These are phyloP conservation scores for Micromesistius poutassou DNA, from an alignment of 2,797 vertebrate genomes.

Conservation along the genomic window DNA sequence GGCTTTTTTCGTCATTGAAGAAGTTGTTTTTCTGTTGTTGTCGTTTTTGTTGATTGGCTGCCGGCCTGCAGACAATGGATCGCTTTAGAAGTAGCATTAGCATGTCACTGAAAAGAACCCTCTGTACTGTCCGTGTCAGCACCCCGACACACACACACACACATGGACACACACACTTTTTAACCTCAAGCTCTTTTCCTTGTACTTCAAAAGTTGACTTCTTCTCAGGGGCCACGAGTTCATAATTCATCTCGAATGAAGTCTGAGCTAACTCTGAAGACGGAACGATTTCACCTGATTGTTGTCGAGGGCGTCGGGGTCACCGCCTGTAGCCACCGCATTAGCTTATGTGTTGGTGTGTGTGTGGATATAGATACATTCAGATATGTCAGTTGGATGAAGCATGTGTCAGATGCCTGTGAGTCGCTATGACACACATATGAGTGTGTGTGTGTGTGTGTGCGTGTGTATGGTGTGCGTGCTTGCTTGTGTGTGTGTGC, in stretches of 20 bases:
- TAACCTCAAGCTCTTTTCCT: no score
- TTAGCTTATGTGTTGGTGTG: slow-evolving; percentile 77
- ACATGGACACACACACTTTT: no score
- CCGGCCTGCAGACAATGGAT: background rate
- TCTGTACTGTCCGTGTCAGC: slow-evolving; percentile 79
- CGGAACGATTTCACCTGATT: no score
- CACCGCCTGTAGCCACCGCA: slow-evolving; percentile 85
- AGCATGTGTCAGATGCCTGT: slow-evolving; percentile 65
- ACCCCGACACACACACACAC: slow-evolving; percentile 57
- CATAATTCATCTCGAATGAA: slow-evolving; percentile 75
- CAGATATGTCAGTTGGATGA: slow-evolving; percentile 65
- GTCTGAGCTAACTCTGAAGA: slow-evolving; percentile 80
- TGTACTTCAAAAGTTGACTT: no score
- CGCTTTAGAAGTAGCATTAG: slow-evolving; percentile 32
- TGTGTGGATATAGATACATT: slow-evolving; percentile 83
- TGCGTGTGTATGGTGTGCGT: no score
- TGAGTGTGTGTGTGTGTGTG: no score
- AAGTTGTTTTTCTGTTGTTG: background rate
- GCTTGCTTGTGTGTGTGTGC: no score
- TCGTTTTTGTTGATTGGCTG: background rate
- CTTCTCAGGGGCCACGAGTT: no score
- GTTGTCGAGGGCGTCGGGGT: slow-evolving; percentile 76
- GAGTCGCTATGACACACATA: background rate
- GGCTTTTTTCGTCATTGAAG: background rate
- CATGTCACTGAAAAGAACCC: slow-evolving; percentile 80